Evolutionary conservation across 2,797 vertebrate genomes (phyloP), one percentile per base, ranked within the genome.

Genomic region (Halcyon smyrnensis): DNA sequence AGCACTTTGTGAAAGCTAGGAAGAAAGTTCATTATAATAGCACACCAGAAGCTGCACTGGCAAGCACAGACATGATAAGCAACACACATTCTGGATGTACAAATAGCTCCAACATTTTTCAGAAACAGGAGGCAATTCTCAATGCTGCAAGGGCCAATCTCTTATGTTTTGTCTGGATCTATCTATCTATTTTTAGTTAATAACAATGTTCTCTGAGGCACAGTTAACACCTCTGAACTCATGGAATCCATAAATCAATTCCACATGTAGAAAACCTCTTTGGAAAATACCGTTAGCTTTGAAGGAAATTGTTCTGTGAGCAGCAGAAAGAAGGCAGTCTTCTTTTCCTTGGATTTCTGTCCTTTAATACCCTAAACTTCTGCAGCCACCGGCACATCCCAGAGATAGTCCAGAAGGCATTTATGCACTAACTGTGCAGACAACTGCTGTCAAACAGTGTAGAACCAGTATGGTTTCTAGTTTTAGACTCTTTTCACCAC

Each of bases 51-150:
- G 56, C 51, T 70, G 41, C 76, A 62, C 56, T 62, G 76, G 67
- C 20, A 69, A 70, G 85, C 50, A 71, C 15, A 76, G 63, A 39
- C 45, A 28, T 43, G 64, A 36, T n/a, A 81, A 89, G 37, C 57
- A 64, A 70, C 48, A 80, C 9, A 39, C 20, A 70, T 70, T 80
- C 60, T 2, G 3, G 45, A 62, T 56, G 69, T 43, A 84, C 45
- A 90, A 90, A 80, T 3, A 81, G 41, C 43, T 67, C 23, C 43
- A 67, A 51, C 9, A 43, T 50, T 48, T 74, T 80, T 88, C 43
- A 84, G 73, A 77, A 86, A 34, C 11, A 83, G 56, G 15, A 90
- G 59, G n/a, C 43, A 88, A 41, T n/a, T 65, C 64, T 88, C 56
- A 67, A 6, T 6, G 19, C 53, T 75, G 73, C 46, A 70, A 56